A percentile compares a stretch with the other conserved stretches of the same genome.
Evolutionary conservation across 2,888 invertebrate genomes (phyloP).

Genomic region (Leptarthrus brevirostris): DNA sequence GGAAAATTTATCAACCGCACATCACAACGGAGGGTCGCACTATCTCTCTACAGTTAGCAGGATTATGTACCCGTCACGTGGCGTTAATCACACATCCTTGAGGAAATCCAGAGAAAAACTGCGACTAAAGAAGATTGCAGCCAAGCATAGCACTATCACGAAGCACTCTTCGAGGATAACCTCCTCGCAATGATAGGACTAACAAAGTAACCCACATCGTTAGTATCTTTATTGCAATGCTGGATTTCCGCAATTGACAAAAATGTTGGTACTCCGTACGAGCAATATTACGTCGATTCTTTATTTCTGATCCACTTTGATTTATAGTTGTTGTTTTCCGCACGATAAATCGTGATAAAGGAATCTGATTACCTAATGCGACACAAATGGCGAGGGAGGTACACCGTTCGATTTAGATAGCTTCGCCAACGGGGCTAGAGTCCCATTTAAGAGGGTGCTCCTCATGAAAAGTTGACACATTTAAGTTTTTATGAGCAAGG

Average conservation of each 20-base stretch:
- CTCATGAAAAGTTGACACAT: slow-evolving; percentile 46
- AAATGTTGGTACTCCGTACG: slow-evolving; percentile 19
- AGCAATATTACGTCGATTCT: slow-evolving; percentile 30
- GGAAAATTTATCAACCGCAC: slow-evolving; percentile 46
- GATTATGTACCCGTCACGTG: slow-evolving; percentile 39
- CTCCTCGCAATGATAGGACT: not conserved
- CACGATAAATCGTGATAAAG: slow-evolving; percentile 44
- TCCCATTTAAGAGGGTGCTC: slow-evolving; percentile 16
- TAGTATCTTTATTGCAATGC: not conserved
- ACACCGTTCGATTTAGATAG: not conserved
- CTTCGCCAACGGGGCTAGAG: not conserved
- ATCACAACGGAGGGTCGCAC: slow-evolving; percentile 13
- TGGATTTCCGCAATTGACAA: slow-evolving; percentile 17
- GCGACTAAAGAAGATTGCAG: slow-evolving; percentile 2
- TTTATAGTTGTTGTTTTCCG: slow-evolving; percentile 48
- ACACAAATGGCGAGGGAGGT: slow-evolving; percentile 39
- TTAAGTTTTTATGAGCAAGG: slow-evolving; percentile 40
- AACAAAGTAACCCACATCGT: slow-evolving; percentile 17
- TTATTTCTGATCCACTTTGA: slow-evolving; percentile 38
- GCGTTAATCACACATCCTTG: slow-evolving; percentile 38
- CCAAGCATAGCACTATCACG: no score
- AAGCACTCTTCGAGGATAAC: not conserved
- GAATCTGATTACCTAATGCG: slow-evolving; percentile 43
- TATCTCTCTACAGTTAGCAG: not conserved
- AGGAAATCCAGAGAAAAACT: not conserved